Evolutionary conservation across 1,140 invertebrate genomes (phyloP), one percentile per base, ranked within the genome.

Genomic region (Euglossa dilemma): DNA sequence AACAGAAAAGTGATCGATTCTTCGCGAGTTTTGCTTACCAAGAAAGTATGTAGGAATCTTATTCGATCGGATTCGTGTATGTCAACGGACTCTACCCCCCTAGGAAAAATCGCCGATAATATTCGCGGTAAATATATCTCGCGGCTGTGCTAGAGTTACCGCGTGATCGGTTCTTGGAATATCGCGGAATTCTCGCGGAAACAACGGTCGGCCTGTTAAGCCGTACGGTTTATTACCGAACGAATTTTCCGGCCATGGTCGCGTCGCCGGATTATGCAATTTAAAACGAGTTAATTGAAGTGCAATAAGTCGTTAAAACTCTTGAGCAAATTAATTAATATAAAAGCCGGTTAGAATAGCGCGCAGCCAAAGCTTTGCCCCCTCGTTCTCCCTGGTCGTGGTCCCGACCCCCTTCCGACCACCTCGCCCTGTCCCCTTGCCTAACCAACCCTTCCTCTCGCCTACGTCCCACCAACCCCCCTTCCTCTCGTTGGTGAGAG

Each of bases 241-340:
- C 72, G 73, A 73, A 82, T 78, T 87, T 80, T 56, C 69, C 16
- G 50, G 36, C 36, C 50, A 54, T 72, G 52, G 69, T 28, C 54
- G 64, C 79, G 72, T 73, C 28, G 78, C 18, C 45, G 74, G 87
- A 90, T 91, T 91, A 89, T 90, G 88, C 87, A 87, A 91, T 93
- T 93, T 87, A 88, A 91, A 92, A 92, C 89, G 88, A 92, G 90
- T 92, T 93, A 92, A 93, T 93, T 91, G 89, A 92, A 93, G 92
- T 92, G 92, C 91, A 91, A 93, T 93, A 92, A 93, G 91, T 92
- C 91, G 91, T 91, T 91, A 89, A 92, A 91, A 92, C 90, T 93
- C 92, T 91, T 90, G 89, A 90, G 85, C 90, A 89, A 91, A 92
- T 93, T 93, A 93, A 93, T 93, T 93, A 93, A 92, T 91, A 90